These are phyloP conservation scores for Drosophila planitibia DNA, from an alignment of 2,888 invertebrate species.

Conservation along the genomic window DNA sequence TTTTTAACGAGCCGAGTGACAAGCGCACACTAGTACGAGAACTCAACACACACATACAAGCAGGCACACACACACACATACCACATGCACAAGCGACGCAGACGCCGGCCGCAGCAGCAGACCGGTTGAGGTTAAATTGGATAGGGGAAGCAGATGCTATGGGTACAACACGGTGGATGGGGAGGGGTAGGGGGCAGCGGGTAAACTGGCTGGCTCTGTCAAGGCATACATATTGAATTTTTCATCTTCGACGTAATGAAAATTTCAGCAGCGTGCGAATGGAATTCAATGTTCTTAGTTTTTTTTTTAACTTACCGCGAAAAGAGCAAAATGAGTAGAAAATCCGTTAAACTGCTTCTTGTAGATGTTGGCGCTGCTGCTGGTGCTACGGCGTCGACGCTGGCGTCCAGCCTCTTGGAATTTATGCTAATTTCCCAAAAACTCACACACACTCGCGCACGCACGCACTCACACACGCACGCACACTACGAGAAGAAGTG, in stretches of 20 bases:
- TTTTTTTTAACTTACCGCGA: constrained; percentile 60
- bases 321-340: constrained; percentile 59
- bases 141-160: constrained; percentile 68
- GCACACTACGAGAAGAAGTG: constrained; percentile 34
- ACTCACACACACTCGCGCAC: constrained; percentile 34
- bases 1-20: constrained; percentile 74
- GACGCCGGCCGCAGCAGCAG: constrained; percentile 68
- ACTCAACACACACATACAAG: constrained; percentile 34
- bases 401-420: constrained; percentile 64
- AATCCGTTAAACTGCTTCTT: constrained; percentile 67
- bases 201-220: constrained; percentile 40
- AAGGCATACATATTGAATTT: constrained; percentile 77
- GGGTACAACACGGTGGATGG: neutral
- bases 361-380: constrained; percentile 41
- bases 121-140: constrained; percentile 80
- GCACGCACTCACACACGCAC: constrained; percentile 30
- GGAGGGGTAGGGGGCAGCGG: constrained; percentile 7
- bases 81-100: constrained; percentile 67
- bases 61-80: constrained; percentile 20
- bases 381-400: constrained; percentile 30
- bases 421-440: constrained; percentile 63
- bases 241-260: constrained; percentile 77
- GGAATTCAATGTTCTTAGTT: constrained; percentile 29
- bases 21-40: constrained; percentile 64
- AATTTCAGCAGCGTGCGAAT: constrained; percentile 68